Conservation (phyloP, 2,113 vertebrate genomes). For the Crotalus helleri region DNA sequence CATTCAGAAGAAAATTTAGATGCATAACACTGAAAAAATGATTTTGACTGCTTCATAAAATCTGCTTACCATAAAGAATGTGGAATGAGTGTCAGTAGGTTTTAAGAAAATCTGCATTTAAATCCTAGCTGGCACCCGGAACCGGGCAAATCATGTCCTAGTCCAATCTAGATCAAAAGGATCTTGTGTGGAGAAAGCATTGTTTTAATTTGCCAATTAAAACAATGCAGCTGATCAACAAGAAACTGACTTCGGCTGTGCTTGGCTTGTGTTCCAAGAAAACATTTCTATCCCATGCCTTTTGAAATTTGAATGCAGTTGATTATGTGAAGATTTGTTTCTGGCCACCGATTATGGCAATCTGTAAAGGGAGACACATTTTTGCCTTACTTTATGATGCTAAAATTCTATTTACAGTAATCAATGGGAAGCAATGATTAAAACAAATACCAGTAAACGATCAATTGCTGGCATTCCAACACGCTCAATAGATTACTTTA, state of each 20-base stretch:
- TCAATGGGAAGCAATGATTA: slow-evolving; percentile 22
- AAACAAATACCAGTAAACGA: slow-evolving; percentile 28
- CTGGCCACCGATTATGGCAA: not conserved
- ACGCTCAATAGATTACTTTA: slow-evolving; percentile 17
- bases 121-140: not conserved
- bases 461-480: slow-evolving; percentile 19
- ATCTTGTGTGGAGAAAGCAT: not conserved
- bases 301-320: not conserved
- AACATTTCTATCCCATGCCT: not conserved
- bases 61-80: not conserved
- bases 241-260: not conserved
- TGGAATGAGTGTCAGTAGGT: not conserved
- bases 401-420: slow-evolving; percentile 26
- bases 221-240: not conserved
- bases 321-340: slow-evolving; percentile 4
- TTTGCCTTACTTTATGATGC: slow-evolving; percentile 15
- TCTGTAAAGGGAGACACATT: not conserved
- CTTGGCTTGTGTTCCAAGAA: not conserved
- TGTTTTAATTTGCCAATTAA: not conserved
- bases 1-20: not conserved
- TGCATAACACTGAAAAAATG: not conserved
- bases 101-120: not conserved
- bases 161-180: not conserved
- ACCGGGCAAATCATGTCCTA: not conserved
- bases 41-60: not conserved